A percentile compares a stretch with the other conserved stretches of the same genome.
Evolutionary conservation across 2,797 vertebrate genomes (phyloP).

Genomic region (Enteromius treurensis): DNA sequence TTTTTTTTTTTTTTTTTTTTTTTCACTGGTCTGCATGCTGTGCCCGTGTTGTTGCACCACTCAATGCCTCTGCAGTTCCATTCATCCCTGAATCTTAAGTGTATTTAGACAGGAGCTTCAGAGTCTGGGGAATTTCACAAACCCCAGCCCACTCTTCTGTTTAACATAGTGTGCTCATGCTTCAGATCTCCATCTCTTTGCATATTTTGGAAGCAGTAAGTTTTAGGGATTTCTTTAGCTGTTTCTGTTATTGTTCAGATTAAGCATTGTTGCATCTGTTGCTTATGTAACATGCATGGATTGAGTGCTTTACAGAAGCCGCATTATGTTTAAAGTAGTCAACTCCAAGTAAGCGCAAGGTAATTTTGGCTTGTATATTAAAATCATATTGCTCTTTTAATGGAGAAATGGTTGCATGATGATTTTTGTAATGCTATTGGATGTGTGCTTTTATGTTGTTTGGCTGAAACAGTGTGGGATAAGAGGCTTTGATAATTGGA

Average conservation of each 20-base stretch:
- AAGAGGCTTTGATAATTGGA: background rate
- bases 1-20: background rate
- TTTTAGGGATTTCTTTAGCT: conserved; percentile 15
- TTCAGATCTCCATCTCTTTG: conserved; percentile 15
- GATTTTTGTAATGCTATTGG: background rate
- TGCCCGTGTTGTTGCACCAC: conserved; percentile 46
- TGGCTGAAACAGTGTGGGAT: background rate
- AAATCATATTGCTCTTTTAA: background rate
- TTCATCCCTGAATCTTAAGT: conserved; percentile 54
- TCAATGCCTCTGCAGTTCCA: conserved; percentile 46
- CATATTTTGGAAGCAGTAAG: background rate
- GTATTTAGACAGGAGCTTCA: conserved; percentile 24
- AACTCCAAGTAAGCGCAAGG: background rate
- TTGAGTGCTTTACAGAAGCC: conserved; percentile 3
- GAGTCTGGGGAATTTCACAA: conserved; percentile 10
- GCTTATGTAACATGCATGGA: conserved; percentile 28
- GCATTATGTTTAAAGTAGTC: background rate
- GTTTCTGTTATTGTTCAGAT: background rate
- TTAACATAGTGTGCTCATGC: conserved; percentile 16
- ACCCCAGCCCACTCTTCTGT: conserved; percentile 27
- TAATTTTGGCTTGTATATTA: background rate
- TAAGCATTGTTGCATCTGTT: conserved; percentile 7
- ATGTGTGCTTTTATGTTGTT: background rate
- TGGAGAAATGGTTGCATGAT: background rate
- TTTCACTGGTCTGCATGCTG: conserved; percentile 49